Evolutionary conservation across 2,888 invertebrate species (phyloP), one percentile per base, ranked within the genome.

Genomic region (Terebella lapidaria): DNA sequence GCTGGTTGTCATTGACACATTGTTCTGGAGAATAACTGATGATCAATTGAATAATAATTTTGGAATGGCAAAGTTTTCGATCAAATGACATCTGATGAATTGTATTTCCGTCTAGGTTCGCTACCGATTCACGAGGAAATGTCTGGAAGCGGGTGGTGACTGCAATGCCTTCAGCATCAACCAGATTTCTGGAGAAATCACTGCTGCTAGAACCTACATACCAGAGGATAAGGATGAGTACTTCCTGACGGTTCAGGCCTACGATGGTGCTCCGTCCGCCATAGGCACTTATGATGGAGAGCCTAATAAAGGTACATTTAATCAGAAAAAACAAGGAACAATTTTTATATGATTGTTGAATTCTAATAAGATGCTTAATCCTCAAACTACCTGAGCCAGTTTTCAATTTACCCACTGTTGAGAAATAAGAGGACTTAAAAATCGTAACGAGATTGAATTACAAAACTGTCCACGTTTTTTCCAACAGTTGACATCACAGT

Each of bases 181-280:
- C 35, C 26, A 1, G 2, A 20, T 51, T n/a, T 64, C 56, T 25
- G 68, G 67, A 24, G 58, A 54, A 18, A 66, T 68, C 26, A 57
- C 20, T 22, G 27, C 65, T 10, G 35, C 3, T 2, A 15, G 18
- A 18, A 46, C 49, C 20, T 57, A 63, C 59, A 25, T 57, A 22
- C 30, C 51, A 57, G n/a, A 45, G 54, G 30, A 49, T 27, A 22
- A 42, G 46, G 61, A 63, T 18, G 62, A 65, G 61, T 97, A 96
- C 83, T 93, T 94, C n/a, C 83, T 99, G 77, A 93, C 94, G 78
- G 94, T 99, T 71, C 92, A 94, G 80, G 97, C 96, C 0, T 85
- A 94, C 63, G 99, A 99, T 78, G 94, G 94, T 58, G 92, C 93
- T 60, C 90, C 93, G 18, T 95, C 94, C n/a, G 93, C 63, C 22